phyloP scores from a whole-genome alignment of 92 coral and sea anemone genomes.

The Zoanthus sansibaricus region DNA sequence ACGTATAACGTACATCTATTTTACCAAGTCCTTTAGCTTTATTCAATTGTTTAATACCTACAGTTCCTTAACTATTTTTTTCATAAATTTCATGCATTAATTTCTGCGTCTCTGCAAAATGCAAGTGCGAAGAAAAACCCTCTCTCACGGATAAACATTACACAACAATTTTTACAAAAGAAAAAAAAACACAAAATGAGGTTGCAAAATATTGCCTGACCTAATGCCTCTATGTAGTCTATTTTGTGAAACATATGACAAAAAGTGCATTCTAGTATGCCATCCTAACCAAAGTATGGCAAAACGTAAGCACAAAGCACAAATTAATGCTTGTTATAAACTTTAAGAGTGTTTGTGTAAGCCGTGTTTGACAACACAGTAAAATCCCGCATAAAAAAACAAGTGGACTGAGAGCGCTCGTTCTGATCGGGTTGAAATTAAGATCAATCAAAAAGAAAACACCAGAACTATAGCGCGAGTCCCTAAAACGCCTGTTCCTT shows the following conservation, averaged over 20 bases:
- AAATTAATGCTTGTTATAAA: not conserved
- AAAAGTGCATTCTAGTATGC: not conserved
- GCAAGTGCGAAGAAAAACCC: conserved; percentile 12
- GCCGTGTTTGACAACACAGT: not conserved
- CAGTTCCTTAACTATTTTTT: not conserved
- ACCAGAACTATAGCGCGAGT: conserved; percentile 5
- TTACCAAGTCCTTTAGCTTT: conserved; percentile 4
- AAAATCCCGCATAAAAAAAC: not conserved
- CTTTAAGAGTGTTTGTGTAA: not conserved
- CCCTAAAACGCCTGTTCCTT: conserved; percentile 2
- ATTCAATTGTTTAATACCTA: not conserved
- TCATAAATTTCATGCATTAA: conserved; percentile 7
- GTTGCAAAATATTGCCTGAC: not conserved
- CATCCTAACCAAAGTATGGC: conserved; percentile 5
- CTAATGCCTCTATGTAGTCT: not conserved
- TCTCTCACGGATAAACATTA: conserved; percentile 1
- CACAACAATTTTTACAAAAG: conserved; percentile 5
- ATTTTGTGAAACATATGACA: not conserved
- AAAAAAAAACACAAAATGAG: not conserved
- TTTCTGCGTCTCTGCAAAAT: conserved; percentile 1
- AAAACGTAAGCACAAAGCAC: conserved; percentile 3
- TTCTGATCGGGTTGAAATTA: conserved; percentile 4
- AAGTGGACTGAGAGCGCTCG: conserved; percentile 9
- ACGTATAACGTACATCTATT: conserved; percentile 3
- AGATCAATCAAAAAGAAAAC: not conserved